phyloP scores from a whole-genome alignment of 2,888 invertebrate species.

The Notocelia uddmanniana region DNA sequence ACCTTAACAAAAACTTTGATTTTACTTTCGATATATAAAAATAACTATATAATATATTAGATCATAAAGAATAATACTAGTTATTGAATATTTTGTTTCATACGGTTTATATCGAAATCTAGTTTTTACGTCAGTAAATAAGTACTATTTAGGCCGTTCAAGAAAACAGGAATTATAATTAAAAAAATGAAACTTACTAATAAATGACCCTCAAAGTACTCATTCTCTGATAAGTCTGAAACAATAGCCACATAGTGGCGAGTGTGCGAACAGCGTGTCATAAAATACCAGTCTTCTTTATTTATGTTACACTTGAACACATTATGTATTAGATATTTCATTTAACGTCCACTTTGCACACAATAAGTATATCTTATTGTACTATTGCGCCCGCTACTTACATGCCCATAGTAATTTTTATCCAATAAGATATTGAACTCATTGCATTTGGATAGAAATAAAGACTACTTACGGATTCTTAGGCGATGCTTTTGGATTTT shows the following conservation, averaged over 20 bases:
- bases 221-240: conserved; percentile 4
- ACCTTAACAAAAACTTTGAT: background rate
- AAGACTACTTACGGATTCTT: conserved; percentile 52
- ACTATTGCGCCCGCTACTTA: background rate
- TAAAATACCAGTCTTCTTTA: conserved; percentile 22
- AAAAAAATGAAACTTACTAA: background rate
- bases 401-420: background rate
- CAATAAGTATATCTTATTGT: background rate
- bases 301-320: background rate
- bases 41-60: conserved; percentile 4
- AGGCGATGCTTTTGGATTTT: conserved; percentile 47
- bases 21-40: conserved; percentile 3
- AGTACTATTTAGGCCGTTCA: conserved; percentile 2
- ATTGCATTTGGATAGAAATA: background rate
- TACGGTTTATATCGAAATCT: background rate
- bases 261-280: background rate
- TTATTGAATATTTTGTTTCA: background rate
- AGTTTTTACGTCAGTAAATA: background rate
- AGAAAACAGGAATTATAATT: conserved; percentile 1
- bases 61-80: background rate
- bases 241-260: background rate
- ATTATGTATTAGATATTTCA: conserved; percentile 12
- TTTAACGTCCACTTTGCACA: background rate
- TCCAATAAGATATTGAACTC: background rate
- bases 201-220: background rate